Conservation (phyloP, 2,797 vertebrate genomes). For the Naso thynnoides region DNA sequence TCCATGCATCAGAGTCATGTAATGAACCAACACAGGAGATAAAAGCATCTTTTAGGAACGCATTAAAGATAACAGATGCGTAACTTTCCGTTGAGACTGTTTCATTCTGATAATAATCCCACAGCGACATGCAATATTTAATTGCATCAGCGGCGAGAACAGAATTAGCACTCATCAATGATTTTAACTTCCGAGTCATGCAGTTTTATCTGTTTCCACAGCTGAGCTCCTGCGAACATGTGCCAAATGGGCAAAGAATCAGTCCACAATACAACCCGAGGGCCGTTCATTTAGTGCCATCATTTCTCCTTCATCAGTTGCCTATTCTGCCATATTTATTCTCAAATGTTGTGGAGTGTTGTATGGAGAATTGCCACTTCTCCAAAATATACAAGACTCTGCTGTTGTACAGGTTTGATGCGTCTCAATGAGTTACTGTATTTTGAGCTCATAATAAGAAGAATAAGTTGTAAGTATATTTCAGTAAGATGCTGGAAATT, state of each 20-base stretch:
- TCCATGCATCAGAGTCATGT: constrained; percentile 24
- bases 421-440: too few relatives aligned
- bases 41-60: constrained; percentile 21
- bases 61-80: constrained; percentile 19
- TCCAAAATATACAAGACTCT: too few relatives aligned
- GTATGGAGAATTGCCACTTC: too few relatives aligned
- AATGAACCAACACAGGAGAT: constrained; percentile 35
- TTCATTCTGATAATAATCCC: constrained; percentile 52
- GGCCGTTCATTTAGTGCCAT: constrained; percentile 59
- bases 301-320: constrained; percentile 46
- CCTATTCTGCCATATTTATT: constrained; percentile 40
- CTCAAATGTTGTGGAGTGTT: too few relatives aligned
- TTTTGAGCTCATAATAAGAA: too few relatives aligned
- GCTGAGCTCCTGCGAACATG: constrained; percentile 55
- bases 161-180: constrained; percentile 50
- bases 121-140: constrained; percentile 52
- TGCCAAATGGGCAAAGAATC: constrained; percentile 66
- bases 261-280: constrained; percentile 53
- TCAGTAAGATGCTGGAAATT: too few relatives aligned
- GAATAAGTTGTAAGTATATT: too few relatives aligned
- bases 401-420: too few relatives aligned
- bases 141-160: constrained; percentile 42
- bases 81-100: constrained; percentile 25
- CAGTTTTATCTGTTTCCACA: constrained; percentile 58
- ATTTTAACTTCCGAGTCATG: constrained; percentile 47